These are phyloP conservation scores for Eunapius fragilis DNA, from an alignment of 37 sponge, comb jelly and placozoan genomes.

Conservation along the genomic window DNA sequence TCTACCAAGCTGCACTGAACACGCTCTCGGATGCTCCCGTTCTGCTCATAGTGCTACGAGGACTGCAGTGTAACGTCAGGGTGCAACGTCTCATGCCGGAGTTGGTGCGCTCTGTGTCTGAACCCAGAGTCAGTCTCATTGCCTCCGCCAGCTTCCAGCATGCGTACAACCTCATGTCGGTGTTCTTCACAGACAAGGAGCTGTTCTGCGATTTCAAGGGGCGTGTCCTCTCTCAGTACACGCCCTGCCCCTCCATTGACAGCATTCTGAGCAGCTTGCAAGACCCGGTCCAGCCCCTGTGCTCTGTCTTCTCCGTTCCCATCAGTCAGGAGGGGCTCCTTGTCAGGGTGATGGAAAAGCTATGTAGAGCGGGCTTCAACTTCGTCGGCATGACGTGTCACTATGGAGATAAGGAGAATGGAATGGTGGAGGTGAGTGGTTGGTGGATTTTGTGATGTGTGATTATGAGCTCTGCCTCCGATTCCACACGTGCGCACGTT, in stretches of 20 bases:
- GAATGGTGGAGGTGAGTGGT: neutral
- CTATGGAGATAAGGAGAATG: neutral
- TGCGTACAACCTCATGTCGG: constrained; percentile 25
- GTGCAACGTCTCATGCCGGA: neutral
- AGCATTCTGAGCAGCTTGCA: constrained; percentile 19
- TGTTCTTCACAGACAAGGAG: constrained; percentile 74
- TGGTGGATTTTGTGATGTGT: neutral
- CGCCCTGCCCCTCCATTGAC: constrained; percentile 31
- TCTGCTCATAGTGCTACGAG: constrained; percentile 44
- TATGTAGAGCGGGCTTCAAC: constrained; percentile 37
- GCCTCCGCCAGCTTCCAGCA: constrained; percentile 9
- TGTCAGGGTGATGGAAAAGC: constrained; percentile 52
- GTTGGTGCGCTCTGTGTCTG: neutral
- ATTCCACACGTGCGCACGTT: neutral
- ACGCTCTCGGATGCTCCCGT: constrained; percentile 41
- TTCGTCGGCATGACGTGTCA: constrained; percentile 41
- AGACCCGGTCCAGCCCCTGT: neutral
- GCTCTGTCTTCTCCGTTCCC: constrained; percentile 34
- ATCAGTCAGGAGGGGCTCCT: neutral
- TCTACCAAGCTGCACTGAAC: constrained; percentile 34
- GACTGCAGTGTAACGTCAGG: constrained; percentile 23
- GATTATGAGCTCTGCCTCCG: neutral
- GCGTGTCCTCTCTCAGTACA: constrained; percentile 18
- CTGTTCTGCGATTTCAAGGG: constrained; percentile 49
- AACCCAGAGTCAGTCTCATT: constrained; percentile 14